These are phyloP conservation scores for Neoscelio sp. DNA, from an alignment of 2,888 invertebrate species.

Conservation along the genomic window DNA sequence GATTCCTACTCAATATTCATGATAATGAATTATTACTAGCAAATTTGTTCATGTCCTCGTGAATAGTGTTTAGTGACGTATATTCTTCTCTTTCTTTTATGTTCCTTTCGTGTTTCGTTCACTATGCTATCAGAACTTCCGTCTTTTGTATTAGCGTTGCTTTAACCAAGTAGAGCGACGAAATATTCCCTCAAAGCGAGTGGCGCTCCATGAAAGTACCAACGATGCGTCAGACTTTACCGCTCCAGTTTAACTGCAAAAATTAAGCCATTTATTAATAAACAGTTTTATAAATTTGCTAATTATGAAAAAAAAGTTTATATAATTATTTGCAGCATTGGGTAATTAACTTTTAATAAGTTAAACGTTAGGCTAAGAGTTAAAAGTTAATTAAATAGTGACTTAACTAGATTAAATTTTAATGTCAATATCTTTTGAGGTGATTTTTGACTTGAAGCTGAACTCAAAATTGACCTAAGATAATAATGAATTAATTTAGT, in stretches of 20 bases:
- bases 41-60: slow-evolving; percentile 50
- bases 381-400: no score
- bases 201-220: slow-evolving; percentile 70
- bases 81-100: slow-evolving; percentile 5
- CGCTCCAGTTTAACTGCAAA: slow-evolving; percentile 81
- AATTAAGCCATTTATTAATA: slow-evolving; percentile 39
- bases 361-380: no score
- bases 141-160: slow-evolving; percentile 78
- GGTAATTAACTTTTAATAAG: no score
- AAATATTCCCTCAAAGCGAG: slow-evolving; percentile 76
- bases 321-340: no score
- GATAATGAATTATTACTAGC: slow-evolving; percentile 34
- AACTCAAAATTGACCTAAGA: no score
- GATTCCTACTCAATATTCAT: slow-evolving; percentile 48
- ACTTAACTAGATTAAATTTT: no score
- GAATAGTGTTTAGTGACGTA: slow-evolving; percentile 13
- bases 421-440: no score
- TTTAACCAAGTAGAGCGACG: slow-evolving; percentile 81
- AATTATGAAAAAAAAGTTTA: no score
- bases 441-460: no score
- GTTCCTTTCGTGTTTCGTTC: slow-evolving; percentile 18
- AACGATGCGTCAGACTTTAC: slow-evolving; percentile 77
- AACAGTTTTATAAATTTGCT: slow-evolving; percentile 1
- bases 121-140: slow-evolving; percentile 72
- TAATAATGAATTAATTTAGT: no score